Evolutionary conservation across 2,113 vertebrate genomes (phyloP).

Genomic region (Mesitornis unicolor): DNA sequence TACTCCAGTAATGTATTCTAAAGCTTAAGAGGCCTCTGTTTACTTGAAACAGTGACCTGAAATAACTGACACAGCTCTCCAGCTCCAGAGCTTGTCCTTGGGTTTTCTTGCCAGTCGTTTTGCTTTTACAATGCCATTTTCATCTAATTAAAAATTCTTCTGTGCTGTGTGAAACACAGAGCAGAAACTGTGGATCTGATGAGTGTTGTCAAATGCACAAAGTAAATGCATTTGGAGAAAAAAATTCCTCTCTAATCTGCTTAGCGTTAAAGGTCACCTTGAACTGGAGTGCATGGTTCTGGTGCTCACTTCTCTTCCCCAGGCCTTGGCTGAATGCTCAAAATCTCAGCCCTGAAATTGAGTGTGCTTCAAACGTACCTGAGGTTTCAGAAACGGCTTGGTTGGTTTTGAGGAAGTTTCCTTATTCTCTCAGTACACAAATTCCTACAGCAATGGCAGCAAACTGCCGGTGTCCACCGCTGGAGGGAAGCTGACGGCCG

Average conservation of each 20-base stretch:
- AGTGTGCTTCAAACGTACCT: not conserved
- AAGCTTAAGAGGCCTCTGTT: constrained; percentile 27
- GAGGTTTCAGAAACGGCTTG: not conserved
- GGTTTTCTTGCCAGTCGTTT: constrained; percentile 3
- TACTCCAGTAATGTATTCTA: not conserved
- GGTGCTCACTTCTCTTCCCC: not conserved
- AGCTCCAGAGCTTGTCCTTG: constrained; percentile 10
- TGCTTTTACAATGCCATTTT: not conserved
- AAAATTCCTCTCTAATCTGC: not conserved
- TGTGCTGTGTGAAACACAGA: not conserved
- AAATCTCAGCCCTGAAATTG: not conserved
- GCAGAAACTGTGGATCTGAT: not conserved
- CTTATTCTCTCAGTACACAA: not conserved
- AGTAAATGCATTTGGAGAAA: not conserved
- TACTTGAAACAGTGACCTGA: constrained; percentile 15
- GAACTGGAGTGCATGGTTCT: not conserved
- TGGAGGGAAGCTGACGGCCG: not conserved
- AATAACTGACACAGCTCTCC: not conserved
- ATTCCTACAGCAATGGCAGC: not conserved
- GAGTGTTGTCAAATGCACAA: not conserved
- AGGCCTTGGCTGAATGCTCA: not conserved
- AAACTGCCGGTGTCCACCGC: not conserved
- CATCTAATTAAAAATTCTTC: not conserved
- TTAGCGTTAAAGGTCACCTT: constrained; percentile 4
- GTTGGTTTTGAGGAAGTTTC: not conserved